Evolutionary conservation across 2,113 vertebrate species (phyloP).

Genomic region (Oncorhynchus kisutch): DNA sequence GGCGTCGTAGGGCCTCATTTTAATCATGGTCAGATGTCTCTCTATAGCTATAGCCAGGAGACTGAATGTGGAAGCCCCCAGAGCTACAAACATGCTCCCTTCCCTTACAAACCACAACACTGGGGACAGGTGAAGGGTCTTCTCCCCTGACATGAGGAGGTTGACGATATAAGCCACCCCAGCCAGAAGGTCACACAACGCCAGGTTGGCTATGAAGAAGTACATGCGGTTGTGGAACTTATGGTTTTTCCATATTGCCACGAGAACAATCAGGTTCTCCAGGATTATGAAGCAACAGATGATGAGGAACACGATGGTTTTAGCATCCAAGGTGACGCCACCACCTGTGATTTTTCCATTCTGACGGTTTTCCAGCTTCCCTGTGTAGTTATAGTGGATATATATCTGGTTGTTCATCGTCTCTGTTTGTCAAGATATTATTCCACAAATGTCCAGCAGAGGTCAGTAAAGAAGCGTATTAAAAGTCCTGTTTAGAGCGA

Average conservation of each 20-base stretch:
- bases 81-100: slow-evolving; percentile 92
- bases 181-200: slow-evolving; percentile 91
- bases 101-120: slow-evolving; percentile 89
- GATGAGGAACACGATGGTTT: slow-evolving; percentile 79
- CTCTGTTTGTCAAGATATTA: slow-evolving; percentile 14
- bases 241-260: slow-evolving; percentile 94
- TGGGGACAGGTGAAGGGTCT: slow-evolving; percentile 83
- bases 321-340: slow-evolving; percentile 51
- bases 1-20: slow-evolving; percentile 93
- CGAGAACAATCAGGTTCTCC: slow-evolving; percentile 92
- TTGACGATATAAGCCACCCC: slow-evolving; percentile 89
- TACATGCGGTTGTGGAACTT: slow-evolving; percentile 97
- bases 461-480: slow-evolving; percentile 41
- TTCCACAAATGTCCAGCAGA: slow-evolving; percentile 39
- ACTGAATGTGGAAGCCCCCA: slow-evolving; percentile 92
- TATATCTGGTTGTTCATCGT: slow-evolving; percentile 73
- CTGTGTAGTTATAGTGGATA: slow-evolving; percentile 89
- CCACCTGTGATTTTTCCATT: slow-evolving; percentile 39
- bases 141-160: slow-evolving; percentile 88
- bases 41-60: slow-evolving; percentile 94
- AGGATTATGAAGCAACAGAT: slow-evolving; percentile 89
- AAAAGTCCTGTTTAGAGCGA: neutral
- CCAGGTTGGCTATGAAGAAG: slow-evolving; percentile 96
- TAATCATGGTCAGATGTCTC: slow-evolving; percentile 96
- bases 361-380: slow-evolving; percentile 77